A percentile compares a stretch with the other conserved stretches of the same genome.
Evolutionary conservation across 2,113 vertebrate genomes (phyloP).

Genomic region (Indicator maculatus): DNA sequence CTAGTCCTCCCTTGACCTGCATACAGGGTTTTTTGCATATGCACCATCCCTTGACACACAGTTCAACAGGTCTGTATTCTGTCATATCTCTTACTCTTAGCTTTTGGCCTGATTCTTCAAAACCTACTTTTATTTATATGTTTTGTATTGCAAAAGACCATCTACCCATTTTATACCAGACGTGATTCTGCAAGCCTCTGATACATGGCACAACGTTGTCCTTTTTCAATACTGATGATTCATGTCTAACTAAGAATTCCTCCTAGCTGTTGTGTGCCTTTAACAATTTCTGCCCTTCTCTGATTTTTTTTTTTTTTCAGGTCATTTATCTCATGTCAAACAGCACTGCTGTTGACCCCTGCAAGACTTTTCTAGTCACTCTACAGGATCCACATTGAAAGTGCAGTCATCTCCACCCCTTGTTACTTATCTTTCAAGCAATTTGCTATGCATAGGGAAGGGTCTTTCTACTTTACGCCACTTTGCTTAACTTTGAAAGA

Average conservation of each 20-base stretch:
- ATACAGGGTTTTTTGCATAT: not conserved
- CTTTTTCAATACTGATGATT: not conserved
- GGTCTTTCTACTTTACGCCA: not conserved
- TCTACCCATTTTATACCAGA: not conserved
- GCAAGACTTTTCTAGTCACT: not conserved
- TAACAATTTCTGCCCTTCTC: not conserved
- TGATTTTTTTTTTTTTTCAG: not conserved
- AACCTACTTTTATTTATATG: not conserved
- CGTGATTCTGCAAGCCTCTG: not conserved
- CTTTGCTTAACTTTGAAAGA: not conserved
- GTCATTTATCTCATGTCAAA: not conserved
- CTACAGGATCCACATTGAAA: not conserved
- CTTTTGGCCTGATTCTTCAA: not conserved
- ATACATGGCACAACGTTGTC: not conserved
- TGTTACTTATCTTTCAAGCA: not conserved
- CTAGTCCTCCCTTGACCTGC: not conserved
- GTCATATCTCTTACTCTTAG: not conserved
- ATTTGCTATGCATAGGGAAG: not conserved
- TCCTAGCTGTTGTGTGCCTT: not conserved
- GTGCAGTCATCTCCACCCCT: not conserved
- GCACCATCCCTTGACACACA: not conserved
- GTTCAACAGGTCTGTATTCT: not conserved
- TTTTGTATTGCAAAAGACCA: not conserved
- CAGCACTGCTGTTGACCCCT: not conserved
- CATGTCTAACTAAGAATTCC: not conserved